Percentiles rank a stretch among this genome's conserved stretches.
Evolutionary conservation across 2,797 vertebrate genomes (phyloP).

Genomic region (Epinephelus malabaricus): DNA sequence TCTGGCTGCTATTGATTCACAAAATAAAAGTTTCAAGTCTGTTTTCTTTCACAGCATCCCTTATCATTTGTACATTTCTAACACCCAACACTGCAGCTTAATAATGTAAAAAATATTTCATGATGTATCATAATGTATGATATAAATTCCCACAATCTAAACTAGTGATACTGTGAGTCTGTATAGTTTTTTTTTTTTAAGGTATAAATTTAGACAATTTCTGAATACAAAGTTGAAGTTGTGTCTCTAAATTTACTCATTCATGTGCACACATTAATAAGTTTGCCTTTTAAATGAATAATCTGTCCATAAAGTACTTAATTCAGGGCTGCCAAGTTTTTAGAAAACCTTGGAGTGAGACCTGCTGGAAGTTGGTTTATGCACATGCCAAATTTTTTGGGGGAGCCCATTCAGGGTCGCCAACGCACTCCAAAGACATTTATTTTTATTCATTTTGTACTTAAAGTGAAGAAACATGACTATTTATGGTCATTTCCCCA

Average conservation of each 20-base stretch:
- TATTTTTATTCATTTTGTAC: no score
- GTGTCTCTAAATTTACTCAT: not conserved
- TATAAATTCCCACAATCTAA: not conserved
- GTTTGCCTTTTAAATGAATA: constrained; percentile 34
- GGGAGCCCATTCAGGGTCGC: no score
- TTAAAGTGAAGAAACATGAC: no score
- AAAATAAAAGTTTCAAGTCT: constrained; percentile 17
- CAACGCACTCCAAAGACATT: no score
- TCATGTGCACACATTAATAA: constrained; percentile 22
- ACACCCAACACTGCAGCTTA: not conserved
- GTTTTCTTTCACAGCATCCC: constrained; percentile 10
- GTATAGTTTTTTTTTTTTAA: not conserved
- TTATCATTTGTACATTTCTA: not conserved
- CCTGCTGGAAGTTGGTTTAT: no score
- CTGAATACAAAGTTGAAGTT: not conserved
- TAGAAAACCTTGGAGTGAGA: no score
- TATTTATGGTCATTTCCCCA: no score
- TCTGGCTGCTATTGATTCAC: constrained; percentile 8
- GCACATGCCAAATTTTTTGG: no score
- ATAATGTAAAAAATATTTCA: no score
- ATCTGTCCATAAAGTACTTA: constrained; percentile 8
- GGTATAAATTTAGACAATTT: not conserved
- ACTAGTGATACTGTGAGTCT: not conserved
- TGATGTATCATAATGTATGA: not conserved
- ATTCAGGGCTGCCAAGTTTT: no score